phyloP scores from a whole-genome alignment of 2,113 vertebrate species.

The Phylloscopus trochiloides region DNA sequence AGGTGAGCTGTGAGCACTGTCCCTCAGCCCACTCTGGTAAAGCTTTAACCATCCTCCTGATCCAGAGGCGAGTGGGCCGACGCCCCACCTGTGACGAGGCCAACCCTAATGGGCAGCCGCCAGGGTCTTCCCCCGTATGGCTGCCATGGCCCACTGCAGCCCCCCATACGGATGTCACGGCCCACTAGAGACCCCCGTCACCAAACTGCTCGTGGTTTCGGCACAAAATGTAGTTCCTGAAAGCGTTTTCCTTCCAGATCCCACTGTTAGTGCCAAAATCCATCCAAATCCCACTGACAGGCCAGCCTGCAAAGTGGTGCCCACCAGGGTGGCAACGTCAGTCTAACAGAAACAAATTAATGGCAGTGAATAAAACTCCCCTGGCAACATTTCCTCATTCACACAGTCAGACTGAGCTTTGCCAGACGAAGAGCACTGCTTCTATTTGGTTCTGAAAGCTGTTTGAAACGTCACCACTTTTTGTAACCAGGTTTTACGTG shows the following conservation, averaged over 20 bases:
- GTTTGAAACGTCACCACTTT: neutral
- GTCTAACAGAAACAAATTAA: neutral
- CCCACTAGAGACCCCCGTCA: neutral
- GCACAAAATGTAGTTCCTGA: accelerated
- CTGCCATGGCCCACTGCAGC: neutral
- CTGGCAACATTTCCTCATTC: neutral
- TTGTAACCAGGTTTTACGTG: neutral
- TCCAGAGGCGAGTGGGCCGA: accelerated
- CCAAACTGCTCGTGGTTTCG: accelerated
- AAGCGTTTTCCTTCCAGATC: neutral
- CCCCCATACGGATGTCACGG: neutral
- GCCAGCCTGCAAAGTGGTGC: neutral
- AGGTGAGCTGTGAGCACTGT: accelerated
- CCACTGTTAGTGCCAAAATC: neutral
- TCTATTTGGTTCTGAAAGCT: neutral
- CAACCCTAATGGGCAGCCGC: accelerated
- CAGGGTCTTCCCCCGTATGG: accelerated
- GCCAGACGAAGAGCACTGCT: accelerated
- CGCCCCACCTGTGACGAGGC: accelerated
- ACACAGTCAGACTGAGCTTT: accelerated
- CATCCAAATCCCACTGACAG: neutral
- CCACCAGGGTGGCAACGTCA: accelerated
- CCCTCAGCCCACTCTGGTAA: neutral
- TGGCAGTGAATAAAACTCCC: neutral
- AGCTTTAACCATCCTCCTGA: neutral